Conservation (phyloP, 1,140 invertebrate species). For the Drosophila busckii region DNA sequence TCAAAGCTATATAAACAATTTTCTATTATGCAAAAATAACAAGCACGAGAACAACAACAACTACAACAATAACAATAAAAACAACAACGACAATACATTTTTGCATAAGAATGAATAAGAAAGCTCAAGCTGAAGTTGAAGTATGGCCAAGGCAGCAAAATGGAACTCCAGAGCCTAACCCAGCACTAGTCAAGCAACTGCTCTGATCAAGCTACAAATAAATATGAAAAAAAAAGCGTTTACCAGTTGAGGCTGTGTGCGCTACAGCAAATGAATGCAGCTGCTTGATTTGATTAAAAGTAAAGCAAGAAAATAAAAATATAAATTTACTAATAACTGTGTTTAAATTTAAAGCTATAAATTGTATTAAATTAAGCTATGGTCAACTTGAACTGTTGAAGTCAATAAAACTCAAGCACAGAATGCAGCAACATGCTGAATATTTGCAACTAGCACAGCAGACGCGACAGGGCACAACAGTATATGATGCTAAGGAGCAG, state of each 20-base stretch:
- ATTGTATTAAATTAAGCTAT: no score
- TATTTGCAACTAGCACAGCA: constrained; percentile 41
- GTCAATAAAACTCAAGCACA: constrained; percentile 30
- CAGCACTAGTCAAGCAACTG: not conserved
- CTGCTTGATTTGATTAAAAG: no score
- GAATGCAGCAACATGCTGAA: no score
- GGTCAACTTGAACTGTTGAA: no score
- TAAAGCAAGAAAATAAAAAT: no score
- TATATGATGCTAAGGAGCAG: constrained; percentile 26
- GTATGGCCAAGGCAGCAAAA: constrained; percentile 40
- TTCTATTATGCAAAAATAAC: constrained; percentile 74
- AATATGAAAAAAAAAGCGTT: no score
- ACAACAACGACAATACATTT: constrained; percentile 51
- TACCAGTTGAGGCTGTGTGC: no score
- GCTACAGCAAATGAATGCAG: no score
- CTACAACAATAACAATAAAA: constrained; percentile 12
- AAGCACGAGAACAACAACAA: constrained; percentile 43
- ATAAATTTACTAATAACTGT: no score
- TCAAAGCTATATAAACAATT: constrained; percentile 66
- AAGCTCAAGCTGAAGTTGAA: constrained; percentile 65
- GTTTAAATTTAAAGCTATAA: no score
- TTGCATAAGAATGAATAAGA: constrained; percentile 76
- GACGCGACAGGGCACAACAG: constrained; percentile 34
- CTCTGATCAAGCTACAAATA: not conserved
- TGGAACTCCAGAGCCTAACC: constrained; percentile 7